Base-by-base conservation (phyloP, 2,797 vertebrate species). In the Acrossocheilus wenchowensis region DNA sequence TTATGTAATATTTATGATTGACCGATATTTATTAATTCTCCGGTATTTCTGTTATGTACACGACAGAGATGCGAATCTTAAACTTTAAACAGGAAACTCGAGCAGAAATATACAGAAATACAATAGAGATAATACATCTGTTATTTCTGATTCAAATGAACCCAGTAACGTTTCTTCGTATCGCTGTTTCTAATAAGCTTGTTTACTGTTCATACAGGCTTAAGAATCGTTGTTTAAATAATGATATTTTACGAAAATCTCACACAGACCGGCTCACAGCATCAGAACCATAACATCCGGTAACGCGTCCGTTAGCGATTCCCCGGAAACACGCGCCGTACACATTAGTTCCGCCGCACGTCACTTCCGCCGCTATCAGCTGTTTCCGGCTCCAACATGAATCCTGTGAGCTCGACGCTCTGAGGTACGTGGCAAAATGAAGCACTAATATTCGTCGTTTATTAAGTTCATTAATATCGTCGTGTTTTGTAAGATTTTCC, bases 401-500 rank as follows among this genome's bases (percentile, higher is more conserved):
- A 23, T 23, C 15, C 23, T 2, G 84, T 57, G 21, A 69, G 7
- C 52, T 4, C 43, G 54, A 9, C 48, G 34, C 48, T 19, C n/a
- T 5, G 23, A 79, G 84, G 84, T 80, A 83, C 80, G 87, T 88
- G 87, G 80, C 81, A 48, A 23, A 45, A 23, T 2, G 6, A 85
- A 77, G 60, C 2, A 15, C 11, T 9, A 5, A 8, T 9, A 34
- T 39, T 36, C 62, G n/a, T 17, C 4, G 5, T 30, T 23, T 5
- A 5, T 15, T 2, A 21, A 30, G 11, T 60, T 30, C 1, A 57
- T 81, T 3, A 17, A 15, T 15, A 0, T 39, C 6, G 26, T 30
- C 2, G 6, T 17, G n/a, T 43, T 39, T 3, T 0, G 4, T 48
- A 6, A 7, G 26, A 1, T 3, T 75, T 23, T 6, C 11, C 1